Evolutionary conservation across 2,113 vertebrate genomes (phyloP).

Genomic region (Gymnocephalus cernua): DNA sequence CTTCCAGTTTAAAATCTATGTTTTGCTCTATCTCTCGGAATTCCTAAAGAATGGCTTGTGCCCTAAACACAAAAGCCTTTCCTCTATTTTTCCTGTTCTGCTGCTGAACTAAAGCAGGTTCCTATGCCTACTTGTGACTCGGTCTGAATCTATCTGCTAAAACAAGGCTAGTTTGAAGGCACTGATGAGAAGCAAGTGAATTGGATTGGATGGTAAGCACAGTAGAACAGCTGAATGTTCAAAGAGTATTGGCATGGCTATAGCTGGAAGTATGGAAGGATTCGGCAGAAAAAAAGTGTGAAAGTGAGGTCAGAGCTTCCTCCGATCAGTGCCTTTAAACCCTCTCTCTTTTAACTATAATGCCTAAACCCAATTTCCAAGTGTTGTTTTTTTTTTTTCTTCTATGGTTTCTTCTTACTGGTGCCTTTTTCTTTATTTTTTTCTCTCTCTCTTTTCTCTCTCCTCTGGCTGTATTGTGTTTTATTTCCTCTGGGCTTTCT

Average conservation of each 20-base stretch:
- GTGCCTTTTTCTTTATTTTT: conserved; percentile 78
- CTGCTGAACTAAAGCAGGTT: conserved; percentile 68
- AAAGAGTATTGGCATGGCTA: conserved; percentile 41
- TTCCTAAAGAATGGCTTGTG: conserved; percentile 62
- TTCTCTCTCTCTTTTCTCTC: conserved; percentile 68
- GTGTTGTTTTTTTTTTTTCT: conserved; percentile 40
- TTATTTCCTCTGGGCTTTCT: conserved; percentile 93
- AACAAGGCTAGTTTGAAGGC: conserved; percentile 57
- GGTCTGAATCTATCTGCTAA: conserved; percentile 45
- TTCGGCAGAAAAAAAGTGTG: conserved; percentile 53
- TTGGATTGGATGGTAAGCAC: conserved; percentile 26
- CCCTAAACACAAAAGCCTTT: conserved; percentile 49
- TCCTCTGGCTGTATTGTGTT: conserved; percentile 73
- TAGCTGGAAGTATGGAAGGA: conserved; percentile 46
- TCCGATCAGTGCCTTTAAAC: conserved; percentile 73
- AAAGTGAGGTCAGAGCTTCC: conserved; percentile 49
- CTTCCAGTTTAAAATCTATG: conserved; percentile 64
- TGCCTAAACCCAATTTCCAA: conserved; percentile 66
- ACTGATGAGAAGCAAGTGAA: conserved; percentile 58
- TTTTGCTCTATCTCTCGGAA: conserved; percentile 46
- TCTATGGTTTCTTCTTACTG: conserved; percentile 70
- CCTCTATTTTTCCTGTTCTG: conserved; percentile 57
- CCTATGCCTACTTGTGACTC: conserved; percentile 53
- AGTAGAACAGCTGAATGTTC: conserved; percentile 32
- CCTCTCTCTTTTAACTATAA: conserved; percentile 53